phyloP scores from a whole-genome alignment of 2,113 vertebrate genomes.

The Hoplias malabaricus region DNA sequence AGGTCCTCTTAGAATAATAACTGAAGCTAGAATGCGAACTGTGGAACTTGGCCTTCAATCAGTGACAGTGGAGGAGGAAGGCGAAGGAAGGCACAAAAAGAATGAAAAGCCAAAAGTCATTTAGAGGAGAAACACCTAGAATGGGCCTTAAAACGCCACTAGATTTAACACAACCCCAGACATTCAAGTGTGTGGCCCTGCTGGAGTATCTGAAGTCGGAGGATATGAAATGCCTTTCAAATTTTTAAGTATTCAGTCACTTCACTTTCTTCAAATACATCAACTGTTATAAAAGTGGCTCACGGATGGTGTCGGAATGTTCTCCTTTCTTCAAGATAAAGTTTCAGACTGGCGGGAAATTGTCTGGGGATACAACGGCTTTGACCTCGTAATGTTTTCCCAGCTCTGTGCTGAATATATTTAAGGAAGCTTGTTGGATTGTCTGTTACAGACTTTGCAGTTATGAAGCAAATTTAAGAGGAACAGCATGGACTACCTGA shows the following conservation, averaged over 20 bases:
- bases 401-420: not conserved
- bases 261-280: not conserved
- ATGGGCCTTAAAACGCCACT: not conserved
- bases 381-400: not conserved
- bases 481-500: too few relatives aligned
- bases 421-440: not conserved
- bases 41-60: not conserved
- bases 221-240: not conserved
- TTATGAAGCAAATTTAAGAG: too few relatives aligned
- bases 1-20: too few relatives aligned
- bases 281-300: not conserved
- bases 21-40: not conserved
- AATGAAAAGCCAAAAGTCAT: not conserved
- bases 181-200: not conserved
- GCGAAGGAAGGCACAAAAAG: not conserved
- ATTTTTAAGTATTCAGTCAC: not conserved
- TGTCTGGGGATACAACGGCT: not conserved
- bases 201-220: too few relatives aligned
- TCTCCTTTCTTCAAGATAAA: not conserved
- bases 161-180: not conserved
- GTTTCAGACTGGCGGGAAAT: not conserved
- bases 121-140: not conserved
- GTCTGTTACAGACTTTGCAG: not conserved
- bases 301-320: not conserved
- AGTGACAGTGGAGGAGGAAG: not conserved